phyloP scores from a whole-genome alignment of 1,140 invertebrate species.

The Leucophenga varia region DNA sequence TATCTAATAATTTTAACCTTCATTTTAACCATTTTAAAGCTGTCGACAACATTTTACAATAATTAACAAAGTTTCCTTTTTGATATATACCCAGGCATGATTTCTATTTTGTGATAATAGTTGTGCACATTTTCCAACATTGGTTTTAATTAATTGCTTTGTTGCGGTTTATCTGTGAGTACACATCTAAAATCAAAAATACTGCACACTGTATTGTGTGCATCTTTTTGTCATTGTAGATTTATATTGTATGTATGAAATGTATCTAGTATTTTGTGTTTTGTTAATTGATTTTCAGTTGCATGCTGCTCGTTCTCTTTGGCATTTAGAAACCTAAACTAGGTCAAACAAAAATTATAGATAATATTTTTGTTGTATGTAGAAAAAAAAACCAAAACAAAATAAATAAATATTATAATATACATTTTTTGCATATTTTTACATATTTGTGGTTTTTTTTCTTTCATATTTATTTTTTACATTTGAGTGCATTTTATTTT shows the following conservation, averaged over 20 bases:
- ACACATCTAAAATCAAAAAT: too few species aligned
- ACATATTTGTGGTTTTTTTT: too few species aligned
- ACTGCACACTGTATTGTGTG: slow-evolving; percentile 5
- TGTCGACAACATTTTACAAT: slow-evolving; percentile 20
- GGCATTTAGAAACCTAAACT: too few species aligned
- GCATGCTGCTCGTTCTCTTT: slow-evolving; percentile 18
- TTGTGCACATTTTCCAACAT: too few species aligned
- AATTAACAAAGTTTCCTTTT: slow-evolving; percentile 26
- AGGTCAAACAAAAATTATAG: too few species aligned
- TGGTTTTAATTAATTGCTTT: slow-evolving; percentile 39
- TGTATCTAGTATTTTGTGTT: slow-evolving; percentile 19
- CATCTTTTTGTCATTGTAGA: slow-evolving; percentile 6
- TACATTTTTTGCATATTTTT: too few species aligned
- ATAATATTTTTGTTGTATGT: background rate
- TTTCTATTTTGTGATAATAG: slow-evolving; percentile 20
- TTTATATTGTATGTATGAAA: slow-evolving; percentile 8
- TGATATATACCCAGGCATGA: background rate
- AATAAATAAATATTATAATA: too few species aligned
- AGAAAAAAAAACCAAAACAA: too few species aligned
- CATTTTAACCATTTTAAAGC: background rate
- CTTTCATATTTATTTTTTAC: too few species aligned
- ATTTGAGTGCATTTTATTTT: too few species aligned
- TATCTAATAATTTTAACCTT: too few species aligned
- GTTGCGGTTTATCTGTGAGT: slow-evolving; percentile 39
- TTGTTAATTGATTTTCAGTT: slow-evolving; percentile 38